These are phyloP conservation scores for Oreochromis aureus DNA, from an alignment of 2,113 vertebrate species.

Conservation along the genomic window DNA sequence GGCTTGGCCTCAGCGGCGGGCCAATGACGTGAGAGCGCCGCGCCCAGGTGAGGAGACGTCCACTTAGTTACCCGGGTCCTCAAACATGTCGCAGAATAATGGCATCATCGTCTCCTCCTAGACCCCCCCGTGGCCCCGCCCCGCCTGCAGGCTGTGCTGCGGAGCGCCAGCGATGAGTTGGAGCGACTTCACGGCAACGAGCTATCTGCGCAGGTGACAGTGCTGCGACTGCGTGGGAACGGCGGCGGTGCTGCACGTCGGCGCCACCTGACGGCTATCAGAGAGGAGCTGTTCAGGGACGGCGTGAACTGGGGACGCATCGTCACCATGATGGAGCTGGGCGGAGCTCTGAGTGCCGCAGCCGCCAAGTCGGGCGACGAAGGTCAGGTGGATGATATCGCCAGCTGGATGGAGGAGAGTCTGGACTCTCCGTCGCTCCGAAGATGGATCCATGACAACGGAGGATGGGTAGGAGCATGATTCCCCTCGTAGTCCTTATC, in stretches of 20 bases:
- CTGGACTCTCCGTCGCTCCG: slow-evolving; percentile 83
- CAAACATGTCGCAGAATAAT: neutral
- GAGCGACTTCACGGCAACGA: slow-evolving; percentile 78
- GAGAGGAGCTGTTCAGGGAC: slow-evolving; percentile 86
- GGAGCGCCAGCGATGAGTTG: slow-evolving; percentile 79
- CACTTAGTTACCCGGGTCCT: neutral
- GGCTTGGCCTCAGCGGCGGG: neutral
- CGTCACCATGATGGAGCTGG: slow-evolving; percentile 89
- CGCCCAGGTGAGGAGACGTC: neutral
- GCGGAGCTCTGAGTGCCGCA: slow-evolving; percentile 84
- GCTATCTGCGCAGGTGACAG: slow-evolving; percentile 79
- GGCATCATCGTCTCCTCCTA: neutral
- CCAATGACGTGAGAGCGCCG: neutral
- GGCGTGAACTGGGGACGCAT: slow-evolving; percentile 93
- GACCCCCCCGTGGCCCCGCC: neutral
- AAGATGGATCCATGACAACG: slow-evolving; percentile 89
- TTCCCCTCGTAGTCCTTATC: neutral
- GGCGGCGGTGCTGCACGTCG: slow-evolving; percentile 47
- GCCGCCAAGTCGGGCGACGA: slow-evolving; percentile 81
- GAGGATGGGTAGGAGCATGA: slow-evolving; percentile 82
- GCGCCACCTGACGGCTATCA: slow-evolving; percentile 76
- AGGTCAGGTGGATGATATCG: slow-evolving; percentile 81
- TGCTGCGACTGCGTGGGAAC: slow-evolving; percentile 73
- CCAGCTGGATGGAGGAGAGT: slow-evolving; percentile 88
- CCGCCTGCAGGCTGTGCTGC: slow-evolving; percentile 75